Evolutionary conservation across 2,888 invertebrate genomes (phyloP), one percentile per base, ranked within the genome.

Genomic region (Drosophila neoperkinsi): DNA sequence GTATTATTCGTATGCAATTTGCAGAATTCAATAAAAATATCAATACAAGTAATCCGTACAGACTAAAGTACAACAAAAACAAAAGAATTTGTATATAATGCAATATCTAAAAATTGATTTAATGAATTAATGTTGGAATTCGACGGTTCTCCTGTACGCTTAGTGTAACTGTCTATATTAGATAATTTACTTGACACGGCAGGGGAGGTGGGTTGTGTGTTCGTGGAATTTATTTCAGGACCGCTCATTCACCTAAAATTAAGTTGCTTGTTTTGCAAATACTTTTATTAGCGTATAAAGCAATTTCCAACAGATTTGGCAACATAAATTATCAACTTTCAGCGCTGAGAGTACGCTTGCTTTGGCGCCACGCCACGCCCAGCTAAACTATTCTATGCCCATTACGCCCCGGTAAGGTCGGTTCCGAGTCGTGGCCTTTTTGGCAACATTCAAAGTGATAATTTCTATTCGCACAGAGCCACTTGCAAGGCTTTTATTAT

Each of bases 381-480:
- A 77, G 63, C 77, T 71, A 36, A 71, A 51, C 63, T 51, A 38
- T 55, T 67, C 36, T 64, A 67, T 52, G 51, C 46, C 57, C 49
- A 16, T 49, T 36, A n/a, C 18, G 2, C 33, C 25, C 18, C 10
- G 10, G 1, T 16, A 11, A 30, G 10, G 36, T 31, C 41, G 51
- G 61, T 58, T 41, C 21, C 57, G 88, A 73, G 73, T 81, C 77
- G 73, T 85, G 85, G 88, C 90, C 85, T 88, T 88, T 85, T 85
- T 85, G 85, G 85, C 85, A 85, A 86, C 85, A 90, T 88, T 90
- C 78, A 86, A 81, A 81, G 88, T 85, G 85, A 85, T 85, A 90
- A 85, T 90, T 90, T 83, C 86, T 73, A 74, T 79, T 83, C 86
- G 62, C 79, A 70, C 72, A 55, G 74, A 76, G 87, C 84, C 71